Evolutionary conservation across 2,797 vertebrate species (phyloP).

Genomic region (Meriones psammophilus): DNA sequence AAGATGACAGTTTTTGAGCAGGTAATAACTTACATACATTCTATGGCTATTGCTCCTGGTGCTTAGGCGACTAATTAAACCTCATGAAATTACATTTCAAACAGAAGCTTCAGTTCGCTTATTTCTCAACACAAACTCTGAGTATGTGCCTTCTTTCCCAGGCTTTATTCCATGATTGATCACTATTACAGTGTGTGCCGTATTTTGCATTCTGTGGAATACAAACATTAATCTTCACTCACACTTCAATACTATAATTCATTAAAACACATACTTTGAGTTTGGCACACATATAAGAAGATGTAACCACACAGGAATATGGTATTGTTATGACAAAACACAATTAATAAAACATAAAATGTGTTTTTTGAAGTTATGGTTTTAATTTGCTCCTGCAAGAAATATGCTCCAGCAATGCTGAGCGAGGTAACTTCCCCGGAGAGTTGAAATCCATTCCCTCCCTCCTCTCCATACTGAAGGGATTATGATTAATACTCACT

Average conservation of each 20-base stretch:
- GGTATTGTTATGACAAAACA: slow-evolving; percentile 66
- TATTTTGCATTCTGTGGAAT: slow-evolving; percentile 50
- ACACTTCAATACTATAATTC: slow-evolving; percentile 58
- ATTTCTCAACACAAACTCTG: slow-evolving; percentile 55
- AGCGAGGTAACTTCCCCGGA: slow-evolving; percentile 74
- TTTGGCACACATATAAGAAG: slow-evolving; percentile 63
- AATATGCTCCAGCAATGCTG: slow-evolving; percentile 57
- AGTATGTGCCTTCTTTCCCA: slow-evolving; percentile 46
- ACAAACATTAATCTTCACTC: slow-evolving; percentile 72
- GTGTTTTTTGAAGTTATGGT: slow-evolving; percentile 47
- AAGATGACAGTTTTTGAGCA: not conserved
- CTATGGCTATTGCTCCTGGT: not conserved
- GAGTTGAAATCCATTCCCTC: slow-evolving; percentile 5
- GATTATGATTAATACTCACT: slow-evolving; percentile 78
- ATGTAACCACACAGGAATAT: slow-evolving; percentile 62
- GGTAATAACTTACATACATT: not conserved
- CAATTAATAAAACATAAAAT: slow-evolving; percentile 77
- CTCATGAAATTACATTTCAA: not conserved
- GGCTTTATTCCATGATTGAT: slow-evolving; percentile 61
- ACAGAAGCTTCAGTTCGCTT: slow-evolving; percentile 32
- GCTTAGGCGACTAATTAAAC: slow-evolving; percentile 49
- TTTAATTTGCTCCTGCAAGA: slow-evolving; percentile 79
- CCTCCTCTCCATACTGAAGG: slow-evolving; percentile 56
- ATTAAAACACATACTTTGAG: slow-evolving; percentile 73
- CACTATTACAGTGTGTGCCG: not conserved